These are phyloP conservation scores for Trachemys scripta DNA, from an alignment of 2,113 vertebrate species.

Conservation along the genomic window DNA sequence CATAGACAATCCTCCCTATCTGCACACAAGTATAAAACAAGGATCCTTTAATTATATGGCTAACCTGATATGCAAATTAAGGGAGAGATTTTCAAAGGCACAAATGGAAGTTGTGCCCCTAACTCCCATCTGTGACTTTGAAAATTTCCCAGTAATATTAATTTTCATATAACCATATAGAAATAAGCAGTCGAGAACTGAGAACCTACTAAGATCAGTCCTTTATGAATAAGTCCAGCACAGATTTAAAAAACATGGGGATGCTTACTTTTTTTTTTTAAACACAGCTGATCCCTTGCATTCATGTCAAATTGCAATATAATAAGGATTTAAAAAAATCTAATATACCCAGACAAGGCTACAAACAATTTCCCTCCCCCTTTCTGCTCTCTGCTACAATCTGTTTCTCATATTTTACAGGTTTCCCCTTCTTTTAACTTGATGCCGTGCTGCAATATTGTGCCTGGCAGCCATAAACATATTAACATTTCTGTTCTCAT, in stretches of 20 bases:
- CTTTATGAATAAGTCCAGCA: neutral
- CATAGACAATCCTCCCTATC: neutral
- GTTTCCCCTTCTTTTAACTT: neutral
- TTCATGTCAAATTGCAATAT: neutral
- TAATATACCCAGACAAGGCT: neutral
- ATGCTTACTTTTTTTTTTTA: neutral
- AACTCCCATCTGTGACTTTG: neutral
- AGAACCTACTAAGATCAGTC: neutral
- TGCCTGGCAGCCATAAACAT: constrained; percentile 10
- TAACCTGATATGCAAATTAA: neutral
- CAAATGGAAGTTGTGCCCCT: neutral
- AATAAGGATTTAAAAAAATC: neutral
- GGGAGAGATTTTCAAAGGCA: neutral
- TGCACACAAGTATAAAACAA: neutral
- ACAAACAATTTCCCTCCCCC: neutral
- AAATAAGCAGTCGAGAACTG: neutral
- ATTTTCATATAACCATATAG: neutral
- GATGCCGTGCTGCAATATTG: neutral
- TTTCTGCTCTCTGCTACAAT: neutral
- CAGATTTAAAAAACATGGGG: neutral
- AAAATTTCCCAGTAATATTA: neutral
- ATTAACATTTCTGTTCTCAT: neutral
- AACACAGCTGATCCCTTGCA: neutral
- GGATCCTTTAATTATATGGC: neutral
- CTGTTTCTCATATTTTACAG: neutral